Evolutionary conservation across 2,888 invertebrate genomes (phyloP).

Genomic region (Volucella inflata): DNA sequence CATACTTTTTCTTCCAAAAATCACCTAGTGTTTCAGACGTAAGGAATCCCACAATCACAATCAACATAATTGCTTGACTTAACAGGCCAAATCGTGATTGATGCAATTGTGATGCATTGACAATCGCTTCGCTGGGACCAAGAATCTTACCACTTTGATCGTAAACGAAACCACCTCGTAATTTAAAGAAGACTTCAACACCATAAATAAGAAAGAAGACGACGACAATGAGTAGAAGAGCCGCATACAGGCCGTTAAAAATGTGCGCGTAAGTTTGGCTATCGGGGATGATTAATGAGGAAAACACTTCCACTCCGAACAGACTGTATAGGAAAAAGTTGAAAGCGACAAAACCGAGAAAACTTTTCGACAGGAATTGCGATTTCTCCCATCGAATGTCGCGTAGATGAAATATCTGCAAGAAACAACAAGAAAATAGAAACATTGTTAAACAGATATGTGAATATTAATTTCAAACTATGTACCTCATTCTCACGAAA

Average conservation of each 20-base stretch:
- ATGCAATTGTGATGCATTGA: conserved; percentile 94
- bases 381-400: conserved; percentile 94
- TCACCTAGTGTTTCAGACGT: conserved; percentile 95
- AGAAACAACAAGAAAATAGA: conserved; percentile 76
- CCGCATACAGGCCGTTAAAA: conserved; percentile 96
- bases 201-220: conserved; percentile 97
- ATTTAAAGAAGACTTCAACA: conserved; percentile 96
- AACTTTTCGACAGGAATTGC: conserved; percentile 95
- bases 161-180: conserved; percentile 93
- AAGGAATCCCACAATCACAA: conserved; percentile 94
- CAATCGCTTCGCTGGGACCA: conserved; percentile 85
- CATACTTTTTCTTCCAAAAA: conserved; percentile 96
- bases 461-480: not conserved
- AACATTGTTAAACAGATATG: not conserved
- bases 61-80: conserved; percentile 95
- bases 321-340: conserved; percentile 94
- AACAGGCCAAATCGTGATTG: conserved; percentile 95
- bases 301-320: conserved; percentile 88
- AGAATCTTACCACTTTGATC: conserved; percentile 88
- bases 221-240: conserved; percentile 94
- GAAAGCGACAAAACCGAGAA: conserved; percentile 94
- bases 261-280: conserved; percentile 89
- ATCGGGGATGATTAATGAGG: conserved; percentile 81
- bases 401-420: conserved; percentile 93
- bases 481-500: not conserved